These are phyloP conservation scores for Equus przewalskii DNA, from an alignment of 2,113 vertebrate genomes.

Conservation along the genomic window DNA sequence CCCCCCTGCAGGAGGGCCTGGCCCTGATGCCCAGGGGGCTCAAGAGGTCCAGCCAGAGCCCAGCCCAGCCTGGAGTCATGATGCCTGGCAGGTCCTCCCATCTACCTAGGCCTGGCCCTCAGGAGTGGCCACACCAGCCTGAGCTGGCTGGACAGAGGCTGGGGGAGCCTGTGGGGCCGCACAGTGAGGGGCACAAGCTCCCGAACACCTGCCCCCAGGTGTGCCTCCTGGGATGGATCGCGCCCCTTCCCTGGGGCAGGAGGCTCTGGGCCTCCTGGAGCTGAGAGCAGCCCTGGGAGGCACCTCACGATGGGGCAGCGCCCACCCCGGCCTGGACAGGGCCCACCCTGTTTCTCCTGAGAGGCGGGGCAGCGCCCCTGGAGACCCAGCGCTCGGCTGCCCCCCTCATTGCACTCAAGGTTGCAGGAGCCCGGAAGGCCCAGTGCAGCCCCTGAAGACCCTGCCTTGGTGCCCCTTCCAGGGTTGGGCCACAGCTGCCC, in stretches of 20 bases:
- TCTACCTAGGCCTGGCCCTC: neutral
- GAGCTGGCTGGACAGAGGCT: no score
- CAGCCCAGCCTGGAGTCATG: rapidly evolving
- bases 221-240: no score
- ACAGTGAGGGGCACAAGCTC: neutral
- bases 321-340: neutral
- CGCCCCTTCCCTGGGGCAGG: neutral
- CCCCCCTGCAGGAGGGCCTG: rapidly evolving
- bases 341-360: rapidly evolving
- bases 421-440: neutral
- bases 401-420: neutral
- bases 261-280: rapidly evolving
- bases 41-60: no score
- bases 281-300: neutral
- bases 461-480: rapidly evolving
- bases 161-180: neutral
- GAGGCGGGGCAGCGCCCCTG: neutral
- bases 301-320: neutral
- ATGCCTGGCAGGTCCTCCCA: rapidly evolving
- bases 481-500: neutral
- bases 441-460: no score
- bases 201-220: rapidly evolving
- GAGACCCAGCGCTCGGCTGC: neutral
- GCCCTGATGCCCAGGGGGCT: neutral
- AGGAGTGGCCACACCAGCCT: neutral